Evolutionary conservation across 2,113 vertebrate species (phyloP), one percentile per base, ranked within the genome.

Genomic region (Spea bombifrons): DNA sequence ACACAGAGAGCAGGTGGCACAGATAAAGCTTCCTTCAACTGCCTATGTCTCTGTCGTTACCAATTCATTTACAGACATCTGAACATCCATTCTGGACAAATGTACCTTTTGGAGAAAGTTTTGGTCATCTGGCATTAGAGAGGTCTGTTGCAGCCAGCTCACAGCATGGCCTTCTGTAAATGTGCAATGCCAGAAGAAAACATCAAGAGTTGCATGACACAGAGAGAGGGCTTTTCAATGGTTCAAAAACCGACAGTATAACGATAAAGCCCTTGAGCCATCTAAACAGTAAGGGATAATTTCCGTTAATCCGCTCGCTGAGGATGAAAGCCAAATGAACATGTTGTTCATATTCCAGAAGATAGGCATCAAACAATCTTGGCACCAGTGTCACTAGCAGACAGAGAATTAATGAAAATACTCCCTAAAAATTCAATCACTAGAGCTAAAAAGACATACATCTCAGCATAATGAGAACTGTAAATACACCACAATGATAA

Each of bases 1-100:
- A 59, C 77, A 67, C 50, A 67, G 63, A 67, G 61, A 73, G 59
- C 77, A 79, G 69, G 77, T 73, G 77, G 70, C 63, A 57, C 8
- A 5, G 63, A 46, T 52, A 44, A 52, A 13, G 66, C 57, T 48
- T 70, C 75, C 52, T 48, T 13, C 43, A 64, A 5, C 66, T 79
- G 9, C 63, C 65, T 66, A 55, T 30, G 44, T 47, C 55, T 50
- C 30, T 73, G 77, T 73, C 61, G 43, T 44, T n/a, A 66, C 13
- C 16, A 64, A 78, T 71, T 71, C 12, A 3, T 50, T 63, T 50
- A 71, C 17, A 69, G 75, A 53, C 16, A 70, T 70, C 67, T 70
- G 66, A 61, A 69, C 64, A 57, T 69, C 68, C 52, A 59, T 65
- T 30, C 66, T 76, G 75, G 75, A 77, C 67, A 77, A 63, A 63